Base-by-base conservation (phyloP, 1,140 invertebrate species). In the Sarcophaga bullata region DNA sequence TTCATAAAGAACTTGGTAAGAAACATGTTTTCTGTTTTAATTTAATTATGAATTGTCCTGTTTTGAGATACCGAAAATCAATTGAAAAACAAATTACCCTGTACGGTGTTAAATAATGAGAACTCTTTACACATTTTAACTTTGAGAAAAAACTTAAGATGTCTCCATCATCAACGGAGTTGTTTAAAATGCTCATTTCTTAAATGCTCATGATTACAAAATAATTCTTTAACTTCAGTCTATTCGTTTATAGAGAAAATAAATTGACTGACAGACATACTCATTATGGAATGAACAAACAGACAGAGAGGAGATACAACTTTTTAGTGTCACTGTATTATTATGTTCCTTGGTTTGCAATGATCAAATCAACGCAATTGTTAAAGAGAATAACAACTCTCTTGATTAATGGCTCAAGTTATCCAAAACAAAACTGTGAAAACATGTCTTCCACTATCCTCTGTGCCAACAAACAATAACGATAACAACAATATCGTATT, bases 331-430 rank as follows among this genome's bases (percentile, higher is more conserved):
- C 37, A 19, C 58, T 11, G 52, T 46, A 10, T 81, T 62, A 58
- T 81, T 37, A 37, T 37, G 25, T n/a, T n/a, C n/a, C n/a, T n/a
- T n/a, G n/a, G n/a, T n/a, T n/a, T n/a, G n/a, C n/a, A n/a, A n/a
- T 72, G 80, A 81, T 81, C 50, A 80, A 9, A 75, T 54, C 54
- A 52, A 54, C 48, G 50, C 52, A 72, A 72, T 68, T 81, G 80
- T 58, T n/a, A 49, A 52, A 46, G 37, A 81, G 47, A 81, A 81
- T 37, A 37, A 37, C 25, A 37, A 37, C 25, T 37, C 52, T 62
- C 68, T 13, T 81, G 62, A 81, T 68, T 48, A 62, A 81, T 81
- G 13, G 8, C 54, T 19, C 54, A n/a, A 68, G 62, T 81, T 81
- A 68, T 81, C 80, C 62, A 62, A n/a, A 72, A 81, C 25, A 68